A percentile compares a stretch with the other conserved stretches of the same genome.
Evolutionary conservation across 2,113 vertebrate genomes (phyloP).

Genomic region (Bubalus kerabau): DNA sequence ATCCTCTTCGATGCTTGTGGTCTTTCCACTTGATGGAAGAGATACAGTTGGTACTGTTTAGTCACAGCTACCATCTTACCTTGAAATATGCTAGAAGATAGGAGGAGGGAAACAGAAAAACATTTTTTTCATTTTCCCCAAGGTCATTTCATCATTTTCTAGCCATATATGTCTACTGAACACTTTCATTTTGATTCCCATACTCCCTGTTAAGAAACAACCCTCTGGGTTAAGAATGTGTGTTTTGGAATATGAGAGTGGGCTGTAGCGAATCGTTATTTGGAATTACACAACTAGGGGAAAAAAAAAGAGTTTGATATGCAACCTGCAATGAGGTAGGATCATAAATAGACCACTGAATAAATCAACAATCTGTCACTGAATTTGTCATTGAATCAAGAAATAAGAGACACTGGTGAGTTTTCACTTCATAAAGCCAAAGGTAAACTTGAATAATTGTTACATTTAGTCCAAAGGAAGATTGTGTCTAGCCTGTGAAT

Average conservation of each 20-base stretch:
- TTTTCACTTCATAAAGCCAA: background rate
- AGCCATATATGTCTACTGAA: background rate
- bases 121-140: background rate
- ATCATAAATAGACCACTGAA: background rate
- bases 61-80: background rate
- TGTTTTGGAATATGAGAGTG: background rate
- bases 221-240: background rate
- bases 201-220: background rate
- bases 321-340: background rate
- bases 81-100: background rate
- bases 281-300: background rate
- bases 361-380: background rate
- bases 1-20: background rate
- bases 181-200: background rate
- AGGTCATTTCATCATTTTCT: background rate
- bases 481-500: background rate
- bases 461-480: slow-evolving; percentile 34
- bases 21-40: background rate
- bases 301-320: background rate
- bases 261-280: background rate
- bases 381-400: background rate
- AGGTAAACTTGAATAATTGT: background rate
- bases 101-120: background rate
- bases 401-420: background rate
- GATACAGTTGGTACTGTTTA: background rate